These are phyloP conservation scores for Metridium senile DNA, from an alignment of 92 coral and sea anemone genomes.

Conservation along the genomic window DNA sequence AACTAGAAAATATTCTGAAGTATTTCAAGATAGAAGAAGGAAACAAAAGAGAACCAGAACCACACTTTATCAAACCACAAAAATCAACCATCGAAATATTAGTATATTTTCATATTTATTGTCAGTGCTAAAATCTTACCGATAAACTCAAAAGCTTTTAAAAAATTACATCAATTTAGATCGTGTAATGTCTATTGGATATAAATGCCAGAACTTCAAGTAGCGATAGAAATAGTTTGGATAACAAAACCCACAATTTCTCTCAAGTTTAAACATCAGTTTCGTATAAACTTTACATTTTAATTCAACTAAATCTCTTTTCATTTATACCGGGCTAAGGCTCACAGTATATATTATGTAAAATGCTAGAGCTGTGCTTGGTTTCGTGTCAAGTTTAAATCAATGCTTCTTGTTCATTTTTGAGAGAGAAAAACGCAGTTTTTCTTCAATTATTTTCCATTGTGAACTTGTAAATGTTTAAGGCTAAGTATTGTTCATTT, in stretches of 20 bases:
- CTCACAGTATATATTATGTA: no score
- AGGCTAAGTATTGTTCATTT: not conserved
- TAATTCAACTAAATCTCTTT: no score
- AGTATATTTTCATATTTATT: not conserved
- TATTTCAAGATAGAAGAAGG: not conserved
- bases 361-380: no score
- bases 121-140: not conserved
- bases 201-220: not conserved
- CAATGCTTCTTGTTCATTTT: no score
- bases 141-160: conserved; percentile 28
- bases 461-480: not conserved
- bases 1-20: conserved; percentile 20
- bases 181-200: conserved; percentile 6
- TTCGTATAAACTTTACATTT: not conserved
- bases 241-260: not conserved
- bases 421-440: no score
- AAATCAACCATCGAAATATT: not conserved
- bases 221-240: conserved; percentile 2
- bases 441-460: no score
- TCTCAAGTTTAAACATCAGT: not conserved
- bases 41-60: not conserved
- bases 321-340: no score
- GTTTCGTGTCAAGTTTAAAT: no score
- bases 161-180: conserved; percentile 29
- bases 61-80: not conserved